These are phyloP conservation scores for Pimpla rufipes DNA, from an alignment of 2,888 invertebrate species.

Conservation along the genomic window DNA sequence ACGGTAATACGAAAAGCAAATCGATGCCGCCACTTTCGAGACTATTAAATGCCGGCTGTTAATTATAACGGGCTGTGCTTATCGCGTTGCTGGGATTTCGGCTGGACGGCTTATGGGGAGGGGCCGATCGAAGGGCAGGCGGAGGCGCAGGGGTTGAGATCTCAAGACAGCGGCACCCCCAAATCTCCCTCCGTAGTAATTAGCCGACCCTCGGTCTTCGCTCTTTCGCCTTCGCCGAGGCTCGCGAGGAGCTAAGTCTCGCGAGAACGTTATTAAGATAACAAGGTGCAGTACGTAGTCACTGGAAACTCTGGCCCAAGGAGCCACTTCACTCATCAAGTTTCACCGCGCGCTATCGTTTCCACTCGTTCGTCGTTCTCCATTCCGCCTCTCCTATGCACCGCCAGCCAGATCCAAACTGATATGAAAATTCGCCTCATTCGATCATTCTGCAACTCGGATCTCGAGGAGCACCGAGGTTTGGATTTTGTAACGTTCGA, in stretches of 20 bases:
- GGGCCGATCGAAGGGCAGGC: neutral
- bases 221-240: constrained; percentile 25
- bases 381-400: constrained; percentile 9
- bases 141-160: neutral
- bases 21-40: neutral
- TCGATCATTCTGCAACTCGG: constrained; percentile 5
- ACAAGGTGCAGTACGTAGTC: constrained; percentile 28
- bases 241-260: constrained; percentile 37
- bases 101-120: neutral
- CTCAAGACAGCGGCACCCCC: constrained; percentile 29
- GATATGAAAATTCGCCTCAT: neutral
- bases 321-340: constrained; percentile 46
- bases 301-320: constrained; percentile 19
- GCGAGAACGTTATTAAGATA: constrained; percentile 52
- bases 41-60: neutral
- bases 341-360: constrained; percentile 14
- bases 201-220: constrained; percentile 48
- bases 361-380: constrained; percentile 39
- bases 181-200: constrained; percentile 37
- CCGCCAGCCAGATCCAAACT: neutral
- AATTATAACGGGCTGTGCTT: constrained; percentile 25
- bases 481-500: neutral
- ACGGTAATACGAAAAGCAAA: neutral
- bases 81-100: constrained; percentile 17
- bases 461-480: neutral